phyloP scores from a whole-genome alignment of 1,140 invertebrate species.

The Sweltsa coloradensis region DNA sequence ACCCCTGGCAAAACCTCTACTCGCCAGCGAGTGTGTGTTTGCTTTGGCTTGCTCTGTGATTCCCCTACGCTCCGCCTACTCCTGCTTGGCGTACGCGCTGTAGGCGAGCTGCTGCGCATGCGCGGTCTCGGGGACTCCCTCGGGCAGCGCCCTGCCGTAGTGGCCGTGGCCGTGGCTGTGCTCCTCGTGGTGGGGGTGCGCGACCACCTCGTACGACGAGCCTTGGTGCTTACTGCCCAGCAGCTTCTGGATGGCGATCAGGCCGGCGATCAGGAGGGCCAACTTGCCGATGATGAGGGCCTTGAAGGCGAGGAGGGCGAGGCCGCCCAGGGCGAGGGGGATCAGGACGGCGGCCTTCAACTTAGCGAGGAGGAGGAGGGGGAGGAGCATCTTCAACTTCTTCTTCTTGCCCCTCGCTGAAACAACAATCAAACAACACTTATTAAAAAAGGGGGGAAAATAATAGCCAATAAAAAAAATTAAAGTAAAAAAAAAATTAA shows the following conservation, averaged over 20 bases:
- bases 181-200: conserved; percentile 49
- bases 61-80: too few species aligned
- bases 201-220: conserved; percentile 58
- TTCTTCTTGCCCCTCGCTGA: conserved; percentile 41
- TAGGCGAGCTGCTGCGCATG: conserved; percentile 49
- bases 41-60: too few species aligned
- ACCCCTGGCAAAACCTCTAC: too few species aligned
- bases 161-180: conserved; percentile 40
- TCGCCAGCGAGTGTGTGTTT: too few species aligned
- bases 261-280: conserved; percentile 56
- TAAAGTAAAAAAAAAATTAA: too few species aligned
- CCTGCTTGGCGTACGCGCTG: conserved; percentile 34
- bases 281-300: conserved; percentile 69
- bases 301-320: conserved; percentile 70
- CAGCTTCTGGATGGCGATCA: conserved; percentile 67
- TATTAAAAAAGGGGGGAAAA: too few species aligned
- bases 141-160: conserved; percentile 38
- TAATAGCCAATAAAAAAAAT: too few species aligned
- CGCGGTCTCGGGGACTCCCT: conserved; percentile 19
- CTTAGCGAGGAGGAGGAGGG: conserved; percentile 59
- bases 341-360: conserved; percentile 65
- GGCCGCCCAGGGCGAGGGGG: conserved; percentile 58
- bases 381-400: conserved; percentile 50
- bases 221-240: conserved; percentile 47
- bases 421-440: too few species aligned